Conservation (phyloP, 2,888 invertebrate species). For the Drosophila prostipennis region DNA sequence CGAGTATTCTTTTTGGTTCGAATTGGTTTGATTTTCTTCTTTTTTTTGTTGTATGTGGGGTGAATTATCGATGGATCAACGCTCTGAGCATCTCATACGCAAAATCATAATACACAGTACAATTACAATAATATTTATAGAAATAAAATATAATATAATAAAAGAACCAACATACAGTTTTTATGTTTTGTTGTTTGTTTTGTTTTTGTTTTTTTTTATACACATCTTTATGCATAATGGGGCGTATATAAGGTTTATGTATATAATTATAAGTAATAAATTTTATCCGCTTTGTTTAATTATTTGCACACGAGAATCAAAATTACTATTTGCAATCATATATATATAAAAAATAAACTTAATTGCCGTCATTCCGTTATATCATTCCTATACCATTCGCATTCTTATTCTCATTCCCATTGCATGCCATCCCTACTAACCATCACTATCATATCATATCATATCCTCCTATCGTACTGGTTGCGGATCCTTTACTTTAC, state of each 20-base stretch:
- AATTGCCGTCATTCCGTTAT: conserved; percentile 66
- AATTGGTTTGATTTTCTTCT: conserved; percentile 45
- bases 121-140: conserved; percentile 45
- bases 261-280: conserved; percentile 78
- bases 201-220: conserved; percentile 62
- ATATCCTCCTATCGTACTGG: conserved; percentile 48
- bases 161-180: conserved; percentile 60
- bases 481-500: conserved; percentile 48
- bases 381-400: conserved; percentile 42
- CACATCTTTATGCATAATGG: conserved; percentile 69
- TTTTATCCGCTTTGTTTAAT: conserved; percentile 73
- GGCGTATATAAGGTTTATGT: conserved; percentile 66
- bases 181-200: conserved; percentile 37
- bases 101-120: conserved; percentile 59
- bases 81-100: conserved; percentile 41
- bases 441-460: conserved; percentile 51
- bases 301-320: conserved; percentile 80
- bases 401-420: conserved; percentile 26
- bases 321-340: conserved; percentile 81
- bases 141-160: conserved; percentile 48
- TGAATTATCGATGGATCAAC: conserved; percentile 59
- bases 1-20: conserved; percentile 68
- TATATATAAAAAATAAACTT: conserved; percentile 80
- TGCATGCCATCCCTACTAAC: conserved; percentile 48
- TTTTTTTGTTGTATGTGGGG: conserved; percentile 7